phyloP scores from a whole-genome alignment of 2,888 invertebrate genomes.

The Cantharis flavilabris region DNA sequence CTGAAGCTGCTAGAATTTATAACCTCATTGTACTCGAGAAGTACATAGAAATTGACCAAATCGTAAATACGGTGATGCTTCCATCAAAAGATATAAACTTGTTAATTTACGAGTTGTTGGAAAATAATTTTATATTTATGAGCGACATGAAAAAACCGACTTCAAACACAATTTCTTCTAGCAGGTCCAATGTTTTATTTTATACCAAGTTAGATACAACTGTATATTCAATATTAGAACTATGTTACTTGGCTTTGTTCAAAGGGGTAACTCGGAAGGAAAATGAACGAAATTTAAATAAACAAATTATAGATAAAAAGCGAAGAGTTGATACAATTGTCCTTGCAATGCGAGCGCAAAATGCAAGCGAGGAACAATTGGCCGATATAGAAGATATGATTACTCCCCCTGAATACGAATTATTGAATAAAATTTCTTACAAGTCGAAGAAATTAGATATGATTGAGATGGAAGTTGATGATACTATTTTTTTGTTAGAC shows the following conservation, averaged over 20 bases:
- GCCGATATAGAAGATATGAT: conserved; percentile 85
- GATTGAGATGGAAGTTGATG: conserved; percentile 80
- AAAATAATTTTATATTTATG: conserved; percentile 75
- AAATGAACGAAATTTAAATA: conserved; percentile 69
- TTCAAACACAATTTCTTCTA: conserved; percentile 68
- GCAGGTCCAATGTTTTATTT: conserved; percentile 80
- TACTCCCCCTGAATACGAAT: conserved; percentile 80
- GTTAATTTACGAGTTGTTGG: conserved; percentile 81
- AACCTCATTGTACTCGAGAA: conserved; percentile 79
- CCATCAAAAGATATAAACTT: conserved; percentile 92
- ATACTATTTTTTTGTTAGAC: conserved; percentile 80
- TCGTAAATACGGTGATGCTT: conserved; percentile 91
- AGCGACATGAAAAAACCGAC: conserved; percentile 64
- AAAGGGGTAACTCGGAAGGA: conserved; percentile 71
- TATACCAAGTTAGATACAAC: conserved; percentile 73
- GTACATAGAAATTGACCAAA: conserved; percentile 88
- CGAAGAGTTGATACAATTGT: conserved; percentile 82
- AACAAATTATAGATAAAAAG: conserved; percentile 84
- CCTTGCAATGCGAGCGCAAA: conserved; percentile 76
- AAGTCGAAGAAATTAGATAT: conserved; percentile 77
- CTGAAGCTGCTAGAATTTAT: conserved; percentile 85
- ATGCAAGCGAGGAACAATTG: conserved; percentile 78
- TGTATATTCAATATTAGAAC: conserved; percentile 69
- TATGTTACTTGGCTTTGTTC: conserved; percentile 71
- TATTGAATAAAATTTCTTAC: conserved; percentile 74